Evolutionary conservation across 1,140 invertebrate species (phyloP).

Genomic region (Drosophila equinoxialis): DNA sequence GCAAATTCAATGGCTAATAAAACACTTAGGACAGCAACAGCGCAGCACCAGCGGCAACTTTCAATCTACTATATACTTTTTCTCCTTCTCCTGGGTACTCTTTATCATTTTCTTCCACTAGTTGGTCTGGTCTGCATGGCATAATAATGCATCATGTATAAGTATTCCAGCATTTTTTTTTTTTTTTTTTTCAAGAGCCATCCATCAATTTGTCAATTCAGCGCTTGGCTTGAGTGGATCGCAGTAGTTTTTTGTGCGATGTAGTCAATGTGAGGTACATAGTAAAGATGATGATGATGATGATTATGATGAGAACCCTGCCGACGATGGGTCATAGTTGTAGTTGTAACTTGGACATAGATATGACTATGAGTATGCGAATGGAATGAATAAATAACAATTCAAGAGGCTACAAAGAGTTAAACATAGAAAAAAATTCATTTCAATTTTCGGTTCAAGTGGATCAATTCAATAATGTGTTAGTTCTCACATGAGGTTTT

Average conservation of each 20-base stretch:
- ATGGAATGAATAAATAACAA: constrained; percentile 11
- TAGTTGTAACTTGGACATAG: constrained; percentile 26
- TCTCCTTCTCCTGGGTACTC: not conserved
- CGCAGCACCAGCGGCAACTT: constrained; percentile 53
- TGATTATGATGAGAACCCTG: constrained; percentile 26
- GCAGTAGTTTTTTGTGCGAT: not conserved
- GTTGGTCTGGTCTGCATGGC: constrained; percentile 30
- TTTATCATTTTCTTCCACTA: not conserved
- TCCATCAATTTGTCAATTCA: constrained; percentile 80
- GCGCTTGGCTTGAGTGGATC: constrained; percentile 62
- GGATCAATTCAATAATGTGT: not conserved
- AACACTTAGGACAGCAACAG: constrained; percentile 58
- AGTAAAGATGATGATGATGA: constrained; percentile 26
- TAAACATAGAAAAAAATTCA: not conserved
- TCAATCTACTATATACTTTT: constrained; percentile 5
- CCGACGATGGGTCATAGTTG: constrained; percentile 4
- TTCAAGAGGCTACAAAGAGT: constrained; percentile 8
- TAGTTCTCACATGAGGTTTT: not conserved
- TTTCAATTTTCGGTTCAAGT: not conserved
- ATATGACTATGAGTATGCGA: not conserved
- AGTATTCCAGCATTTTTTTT: constrained; percentile 26
- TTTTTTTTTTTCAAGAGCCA: constrained; percentile 46
- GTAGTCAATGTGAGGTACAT: constrained; percentile 4
- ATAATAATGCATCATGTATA: constrained; percentile 76
- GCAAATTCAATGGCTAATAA: constrained; percentile 66